phyloP scores from a whole-genome alignment of 2,797 vertebrate species.

The Buceros bicornis region DNA sequence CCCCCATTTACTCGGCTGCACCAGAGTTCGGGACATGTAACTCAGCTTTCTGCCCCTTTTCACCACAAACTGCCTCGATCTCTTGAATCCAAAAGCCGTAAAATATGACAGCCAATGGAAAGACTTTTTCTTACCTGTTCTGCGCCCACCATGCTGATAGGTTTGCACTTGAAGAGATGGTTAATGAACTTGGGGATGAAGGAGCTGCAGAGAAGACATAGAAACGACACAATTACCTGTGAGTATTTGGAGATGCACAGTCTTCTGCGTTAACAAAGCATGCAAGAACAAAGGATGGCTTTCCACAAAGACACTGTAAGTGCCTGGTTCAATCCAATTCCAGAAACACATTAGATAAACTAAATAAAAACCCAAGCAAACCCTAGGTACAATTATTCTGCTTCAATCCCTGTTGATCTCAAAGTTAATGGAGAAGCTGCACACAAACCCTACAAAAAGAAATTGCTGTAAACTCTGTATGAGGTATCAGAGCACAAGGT shows the following conservation, averaged over 20 bases:
- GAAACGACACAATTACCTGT: background rate
- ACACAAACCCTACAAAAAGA: background rate
- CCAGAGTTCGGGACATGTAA: background rate
- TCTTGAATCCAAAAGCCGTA: background rate
- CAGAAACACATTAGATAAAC: background rate
- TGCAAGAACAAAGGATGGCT: background rate
- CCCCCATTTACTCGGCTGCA: background rate
- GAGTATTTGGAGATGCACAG: background rate
- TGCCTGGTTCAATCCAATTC: background rate
- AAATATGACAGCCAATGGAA: background rate
- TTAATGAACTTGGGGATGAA: conserved; percentile 99
- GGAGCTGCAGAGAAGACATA: conserved; percentile 83
- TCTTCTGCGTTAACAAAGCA: background rate
- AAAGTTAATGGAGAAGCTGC: background rate
- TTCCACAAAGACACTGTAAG: background rate
- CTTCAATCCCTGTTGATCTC: background rate
- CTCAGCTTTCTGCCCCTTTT: background rate
- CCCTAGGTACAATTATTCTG: background rate
- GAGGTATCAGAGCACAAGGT: background rate
- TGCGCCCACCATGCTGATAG: conserved; percentile 98
- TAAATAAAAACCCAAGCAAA: background rate
- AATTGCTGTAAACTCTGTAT: background rate
- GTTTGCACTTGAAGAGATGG: conserved; percentile 98
- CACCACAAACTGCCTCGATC: background rate
- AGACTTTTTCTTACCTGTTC: conserved; percentile 89